Evolutionary conservation across 2,113 vertebrate species (phyloP), one percentile per base, ranked within the genome.

Genomic region (Lophochroa leadbeateri): DNA sequence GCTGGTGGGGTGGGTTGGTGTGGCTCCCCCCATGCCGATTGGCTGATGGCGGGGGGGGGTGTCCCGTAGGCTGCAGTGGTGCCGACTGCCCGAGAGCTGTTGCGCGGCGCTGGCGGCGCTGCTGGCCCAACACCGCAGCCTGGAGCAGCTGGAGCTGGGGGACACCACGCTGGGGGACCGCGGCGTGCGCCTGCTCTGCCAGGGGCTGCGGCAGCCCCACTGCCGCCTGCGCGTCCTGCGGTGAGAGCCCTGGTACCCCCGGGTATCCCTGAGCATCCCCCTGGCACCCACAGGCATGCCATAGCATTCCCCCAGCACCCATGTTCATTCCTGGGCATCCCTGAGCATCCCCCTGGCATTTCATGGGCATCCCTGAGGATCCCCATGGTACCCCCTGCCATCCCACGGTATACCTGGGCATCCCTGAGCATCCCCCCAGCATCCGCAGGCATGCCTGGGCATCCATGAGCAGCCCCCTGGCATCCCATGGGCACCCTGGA

Each of bases 311-410:
- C 10, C 3, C 11, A 11, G 17, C 12, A 31, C 17, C 29, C 17
- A 1, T 1, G 3, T 29, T 10, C 10, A 31, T 1, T 7, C 53
- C 2, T 2, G 3, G 52, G 17, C 10, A 31, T 1, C 10, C 53
- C 18, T 20, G 17, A 8, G 52, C 52, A 53, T 18, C 52, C 53
- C 52, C 52, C 17, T 31, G 50, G 14, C 7, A 50, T 24, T 13
- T 23, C 23, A 17, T 3, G 11, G 23, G 47, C 49, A 25, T 8
- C 24, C 49, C 24, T 14, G 47, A 14, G 49, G 23, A 49, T 25
- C 49, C 17, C 9, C 13, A 7, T 17, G 13, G 46, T 17, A 71
- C 2, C 41, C 25, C 11, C 4, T 41, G 39, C 39, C 39, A 41
- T 13, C 17, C 12, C 13, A 7, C 8, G 13, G 46, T 17, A 71